Base-by-base conservation (phyloP, 37 sponge, comb jelly and placozoan species). In the Dysidea cf. avara region DNA sequence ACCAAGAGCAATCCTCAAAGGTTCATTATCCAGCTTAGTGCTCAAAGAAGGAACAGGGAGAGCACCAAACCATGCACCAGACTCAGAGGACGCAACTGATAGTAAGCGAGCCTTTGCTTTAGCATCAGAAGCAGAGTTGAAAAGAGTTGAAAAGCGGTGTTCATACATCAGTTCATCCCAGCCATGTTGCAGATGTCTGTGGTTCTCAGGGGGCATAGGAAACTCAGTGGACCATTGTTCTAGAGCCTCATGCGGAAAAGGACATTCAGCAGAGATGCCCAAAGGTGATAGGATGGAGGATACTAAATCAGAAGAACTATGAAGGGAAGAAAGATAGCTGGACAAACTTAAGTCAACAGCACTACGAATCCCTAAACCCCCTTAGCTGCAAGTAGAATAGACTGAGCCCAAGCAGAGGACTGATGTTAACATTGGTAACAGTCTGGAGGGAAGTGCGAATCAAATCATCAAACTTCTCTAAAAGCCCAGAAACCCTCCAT, bases 291-390 rank as follows among this genome's bases (percentile, higher is more conserved):
- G 51, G 28, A 76, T 52, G 20, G 34, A 39, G 28, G 12, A 37
- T 36, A 62, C 53, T 18, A 83, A 77, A 31, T 49, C 36, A 14
- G 71, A 61, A 51, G 65, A 54, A 47, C 56, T 63, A 76, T 58
- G 64, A 76, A 65, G 65, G 7, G 84, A 83, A 16, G 84, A 69
- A 63, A 83, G 26, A 37, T 69, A 83, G 65, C 77, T 77, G 61
- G 84, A 69, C 12, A 77, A 69, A 68, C 64, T 76, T 55, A 82
- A 70, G 22, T 74, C 51, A 26, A 51, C 64, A 37, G 53, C 75
- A 21, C 69, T 75, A 69, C 76, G 25, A 46, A 82, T 31, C n/a
- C 71, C 84, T 59, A 83, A 71, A 2, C 84, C 76, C 24, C 84
- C 84, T 5, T 24, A 49, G 11, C 34, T 52, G 7, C 71, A 22